These are phyloP conservation scores for Indicator maculatus DNA, from an alignment of 2,113 vertebrate species.

Conservation along the genomic window DNA sequence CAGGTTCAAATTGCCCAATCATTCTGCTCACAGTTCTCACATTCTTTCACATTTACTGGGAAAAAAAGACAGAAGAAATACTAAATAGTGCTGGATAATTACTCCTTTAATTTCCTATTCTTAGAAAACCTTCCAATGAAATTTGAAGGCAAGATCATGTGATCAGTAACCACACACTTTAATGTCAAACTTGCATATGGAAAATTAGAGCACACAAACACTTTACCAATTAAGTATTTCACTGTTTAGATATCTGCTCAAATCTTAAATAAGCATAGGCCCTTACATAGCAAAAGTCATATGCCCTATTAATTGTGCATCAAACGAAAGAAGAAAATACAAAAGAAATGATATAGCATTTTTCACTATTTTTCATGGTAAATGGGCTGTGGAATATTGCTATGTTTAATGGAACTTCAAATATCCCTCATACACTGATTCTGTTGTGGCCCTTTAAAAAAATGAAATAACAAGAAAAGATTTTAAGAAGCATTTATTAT, in stretches of 20 bases:
- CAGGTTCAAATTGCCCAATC: neutral
- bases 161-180: neutral
- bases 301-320: neutral
- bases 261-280: neutral
- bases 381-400: neutral
- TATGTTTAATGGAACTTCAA: slow-evolving; percentile 22
- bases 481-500: slow-evolving; percentile 36
- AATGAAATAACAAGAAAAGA: neutral
- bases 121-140: neutral
- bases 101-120: neutral
- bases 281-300: neutral
- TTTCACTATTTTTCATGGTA: neutral
- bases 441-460: neutral
- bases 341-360: neutral
- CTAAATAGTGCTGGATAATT: neutral
- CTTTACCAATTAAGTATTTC: neutral
- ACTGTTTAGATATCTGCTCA: neutral
- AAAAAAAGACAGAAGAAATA: neutral
- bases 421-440: neutral
- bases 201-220: neutral
- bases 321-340: neutral
- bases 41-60: neutral
- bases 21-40: neutral
- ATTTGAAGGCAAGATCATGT: neutral
- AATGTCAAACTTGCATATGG: neutral